phyloP scores from a whole-genome alignment of 2,113 vertebrate species.

The Tragulus kanchil region DNA sequence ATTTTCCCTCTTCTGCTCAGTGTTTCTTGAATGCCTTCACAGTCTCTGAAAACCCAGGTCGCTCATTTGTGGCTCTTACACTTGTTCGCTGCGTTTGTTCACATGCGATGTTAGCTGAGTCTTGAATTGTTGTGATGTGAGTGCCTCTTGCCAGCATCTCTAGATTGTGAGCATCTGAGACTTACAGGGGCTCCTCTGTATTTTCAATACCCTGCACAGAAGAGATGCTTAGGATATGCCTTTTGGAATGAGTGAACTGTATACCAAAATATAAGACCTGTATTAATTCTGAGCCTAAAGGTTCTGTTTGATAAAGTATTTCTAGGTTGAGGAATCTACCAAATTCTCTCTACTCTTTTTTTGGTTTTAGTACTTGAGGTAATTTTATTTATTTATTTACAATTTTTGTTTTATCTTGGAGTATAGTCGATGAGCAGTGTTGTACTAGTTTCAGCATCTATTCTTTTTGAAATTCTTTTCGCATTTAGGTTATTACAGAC shows the following conservation, averaged over 20 bases:
- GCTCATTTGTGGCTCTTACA: neutral
- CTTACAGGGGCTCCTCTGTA: neutral
- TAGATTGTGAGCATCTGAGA: neutral
- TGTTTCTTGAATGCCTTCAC: neutral
- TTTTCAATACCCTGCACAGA: neutral
- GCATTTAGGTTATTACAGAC: neutral
- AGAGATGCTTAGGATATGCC: neutral
- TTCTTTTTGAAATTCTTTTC: neutral
- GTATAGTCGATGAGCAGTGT: neutral
- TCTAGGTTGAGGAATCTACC: neutral
- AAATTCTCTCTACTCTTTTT: neutral
- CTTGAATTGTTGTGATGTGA: neutral
- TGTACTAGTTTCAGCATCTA: neutral
- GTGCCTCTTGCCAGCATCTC: neutral
- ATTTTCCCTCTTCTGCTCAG: neutral
- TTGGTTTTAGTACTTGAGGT: neutral
- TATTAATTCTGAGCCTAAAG: neutral
- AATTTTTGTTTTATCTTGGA: neutral
- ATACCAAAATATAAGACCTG: neutral
- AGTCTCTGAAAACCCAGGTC: neutral
- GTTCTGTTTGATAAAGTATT: neutral
- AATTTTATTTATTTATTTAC: neutral
- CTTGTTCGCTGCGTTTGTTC: neutral
- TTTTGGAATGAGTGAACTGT: neutral
- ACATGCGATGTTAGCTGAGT: neutral